Evolutionary conservation across 2,888 invertebrate species (phyloP).

Genomic region (Dione vanillae): DNA sequence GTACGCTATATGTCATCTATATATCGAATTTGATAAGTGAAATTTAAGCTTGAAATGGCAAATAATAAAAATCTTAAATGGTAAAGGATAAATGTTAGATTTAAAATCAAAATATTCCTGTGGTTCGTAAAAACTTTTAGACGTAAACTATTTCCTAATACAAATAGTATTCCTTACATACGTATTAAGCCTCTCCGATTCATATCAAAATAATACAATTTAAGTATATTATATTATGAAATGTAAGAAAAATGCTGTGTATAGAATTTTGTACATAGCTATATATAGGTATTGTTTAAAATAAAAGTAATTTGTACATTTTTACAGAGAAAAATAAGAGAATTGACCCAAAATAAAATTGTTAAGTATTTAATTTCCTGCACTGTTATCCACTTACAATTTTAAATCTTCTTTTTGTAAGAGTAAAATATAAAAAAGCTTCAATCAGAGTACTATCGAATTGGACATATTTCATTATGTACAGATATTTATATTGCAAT

Average conservation of each 20-base stretch:
- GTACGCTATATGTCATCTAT: neutral
- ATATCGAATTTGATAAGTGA: neutral
- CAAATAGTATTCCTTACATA: neutral
- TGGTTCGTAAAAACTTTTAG: constrained; percentile 15
- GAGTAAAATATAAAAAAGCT: constrained; percentile 20
- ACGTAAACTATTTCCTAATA: constrained; percentile 2
- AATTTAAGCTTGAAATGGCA: neutral
- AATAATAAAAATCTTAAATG: no score
- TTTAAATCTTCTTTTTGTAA: constrained; percentile 9
- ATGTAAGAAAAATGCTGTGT: no score
- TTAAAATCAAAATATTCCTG: neutral
- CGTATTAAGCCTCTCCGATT: neutral
- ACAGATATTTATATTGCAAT: no score
- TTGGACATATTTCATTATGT: neutral
- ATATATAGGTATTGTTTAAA: neutral
- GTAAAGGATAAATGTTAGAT: no score
- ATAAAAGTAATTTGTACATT: neutral
- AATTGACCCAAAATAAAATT: constrained; percentile 21
- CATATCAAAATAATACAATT: neutral
- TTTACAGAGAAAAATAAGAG: neutral
- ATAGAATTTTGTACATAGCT: no score
- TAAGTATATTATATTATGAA: neutral
- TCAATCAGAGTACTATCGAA: neutral
- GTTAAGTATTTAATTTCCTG: constrained; percentile 21
- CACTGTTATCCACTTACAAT: constrained; percentile 26